Percentiles rank a stretch among this genome's conserved stretches.
phyloP scores from a whole-genome alignment of 2,113 vertebrate species.

The Bubalus kerabau region DNA sequence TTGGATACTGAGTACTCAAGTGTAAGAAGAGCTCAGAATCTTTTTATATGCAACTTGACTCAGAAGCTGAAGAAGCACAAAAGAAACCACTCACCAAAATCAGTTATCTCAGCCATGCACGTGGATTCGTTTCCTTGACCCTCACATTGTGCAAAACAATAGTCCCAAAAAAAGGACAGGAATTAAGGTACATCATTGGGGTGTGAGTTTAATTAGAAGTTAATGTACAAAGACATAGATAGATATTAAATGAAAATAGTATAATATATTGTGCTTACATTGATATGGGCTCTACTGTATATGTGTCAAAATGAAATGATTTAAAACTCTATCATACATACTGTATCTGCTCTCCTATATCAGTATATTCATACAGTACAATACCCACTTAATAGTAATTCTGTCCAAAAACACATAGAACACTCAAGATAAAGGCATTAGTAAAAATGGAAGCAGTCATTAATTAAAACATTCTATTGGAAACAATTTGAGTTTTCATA shows the following conservation, averaged over 20 bases:
- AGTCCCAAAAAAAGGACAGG: background rate
- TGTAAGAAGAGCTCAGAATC: background rate
- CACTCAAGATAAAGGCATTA: background rate
- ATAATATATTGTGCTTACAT: background rate
- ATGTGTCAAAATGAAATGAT: background rate
- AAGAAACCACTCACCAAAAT: background rate
- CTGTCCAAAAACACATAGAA: background rate
- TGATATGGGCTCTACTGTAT: background rate
- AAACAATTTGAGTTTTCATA: background rate
- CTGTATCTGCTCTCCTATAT: background rate
- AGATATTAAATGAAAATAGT: background rate
- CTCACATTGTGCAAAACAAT: background rate
- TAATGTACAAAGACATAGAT: background rate
- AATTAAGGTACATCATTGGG: background rate
- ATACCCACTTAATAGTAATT: background rate
- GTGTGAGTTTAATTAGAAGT: background rate
- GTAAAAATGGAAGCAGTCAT: background rate
- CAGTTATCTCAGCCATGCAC: background rate
- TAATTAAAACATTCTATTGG: background rate
- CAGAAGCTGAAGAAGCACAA: conserved; percentile 22
- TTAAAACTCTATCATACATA: background rate
- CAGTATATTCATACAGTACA: background rate
- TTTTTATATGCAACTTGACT: background rate
- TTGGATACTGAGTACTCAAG: background rate
- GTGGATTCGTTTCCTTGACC: background rate